phyloP scores from a whole-genome alignment of 2,797 vertebrate species.

The Cuculus canorus region DNA sequence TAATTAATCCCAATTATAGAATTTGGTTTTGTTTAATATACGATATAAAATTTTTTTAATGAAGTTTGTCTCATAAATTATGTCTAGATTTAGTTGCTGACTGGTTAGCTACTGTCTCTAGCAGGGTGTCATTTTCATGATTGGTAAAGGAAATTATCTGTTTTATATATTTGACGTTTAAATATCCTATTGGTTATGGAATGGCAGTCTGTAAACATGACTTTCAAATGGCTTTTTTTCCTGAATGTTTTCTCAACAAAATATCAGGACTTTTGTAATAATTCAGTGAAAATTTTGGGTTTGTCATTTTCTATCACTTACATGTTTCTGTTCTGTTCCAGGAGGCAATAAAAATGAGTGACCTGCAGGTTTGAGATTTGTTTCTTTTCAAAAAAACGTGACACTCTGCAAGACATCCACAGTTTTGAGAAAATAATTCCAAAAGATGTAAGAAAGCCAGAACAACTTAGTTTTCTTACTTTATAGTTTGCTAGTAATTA shows the following conservation, averaged over 20 bases:
- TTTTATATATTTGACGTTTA: not conserved
- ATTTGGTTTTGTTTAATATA: not conserved
- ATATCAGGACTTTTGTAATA: slow-evolving; percentile 26
- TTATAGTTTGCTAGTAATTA: not conserved
- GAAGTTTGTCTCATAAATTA: not conserved
- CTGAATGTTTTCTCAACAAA: not conserved
- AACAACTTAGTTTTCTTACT: not conserved
- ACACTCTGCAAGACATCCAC: not conserved
- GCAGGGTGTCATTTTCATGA: not conserved
- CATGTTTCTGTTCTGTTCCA: slow-evolving; percentile 43
- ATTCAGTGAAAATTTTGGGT: not conserved
- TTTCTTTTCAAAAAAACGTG: not conserved
- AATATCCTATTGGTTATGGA: not conserved
- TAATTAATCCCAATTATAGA: not conserved
- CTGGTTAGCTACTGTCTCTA: not conserved
- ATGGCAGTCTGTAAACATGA: not conserved
- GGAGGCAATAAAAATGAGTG: slow-evolving; percentile 47
- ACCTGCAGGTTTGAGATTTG: slow-evolving; percentile 23
- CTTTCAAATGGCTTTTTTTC: not conserved
- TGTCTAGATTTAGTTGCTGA: not conserved
- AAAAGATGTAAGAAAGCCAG: not conserved
- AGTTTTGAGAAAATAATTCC: not conserved
- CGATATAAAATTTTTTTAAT: not conserved
- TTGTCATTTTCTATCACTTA: slow-evolving; percentile 43
- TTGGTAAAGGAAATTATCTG: not conserved